phyloP scores from a whole-genome alignment of 1,140 invertebrate genomes.

The Drosophila kanapiae region DNA sequence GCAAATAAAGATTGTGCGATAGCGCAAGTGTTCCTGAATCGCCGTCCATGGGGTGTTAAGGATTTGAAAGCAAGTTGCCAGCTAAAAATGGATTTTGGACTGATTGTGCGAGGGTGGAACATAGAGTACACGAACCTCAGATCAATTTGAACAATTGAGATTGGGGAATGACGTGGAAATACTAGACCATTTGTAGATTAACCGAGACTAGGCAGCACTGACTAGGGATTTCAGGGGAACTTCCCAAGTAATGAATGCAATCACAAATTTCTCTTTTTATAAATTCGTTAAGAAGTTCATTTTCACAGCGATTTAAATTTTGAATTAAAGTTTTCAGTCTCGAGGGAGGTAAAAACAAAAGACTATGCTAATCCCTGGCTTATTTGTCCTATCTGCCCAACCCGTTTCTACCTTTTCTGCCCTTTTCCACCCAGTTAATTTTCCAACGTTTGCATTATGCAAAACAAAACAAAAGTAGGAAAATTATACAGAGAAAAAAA shows the following conservation, averaged over 20 bases:
- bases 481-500: conserved; percentile 54
- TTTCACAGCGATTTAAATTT: conserved; percentile 15
- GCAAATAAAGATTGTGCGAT: conserved; percentile 55
- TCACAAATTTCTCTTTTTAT: not conserved
- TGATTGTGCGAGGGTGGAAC: conserved; percentile 6
- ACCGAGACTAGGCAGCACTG: not conserved
- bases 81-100: conserved; percentile 28
- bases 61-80: conserved; percentile 23
- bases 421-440: conserved; percentile 61
- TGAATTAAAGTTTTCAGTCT: conserved; percentile 10
- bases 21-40: conserved; percentile 10
- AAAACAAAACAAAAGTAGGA: conserved; percentile 59
- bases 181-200: conserved; percentile 20
- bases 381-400: conserved; percentile 36
- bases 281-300: not conserved
- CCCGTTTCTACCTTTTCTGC: conserved; percentile 1
- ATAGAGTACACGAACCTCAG: not conserved
- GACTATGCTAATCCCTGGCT: conserved; percentile 55
- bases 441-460: conserved; percentile 70
- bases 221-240: not conserved
- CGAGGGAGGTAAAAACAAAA: conserved; percentile 19
- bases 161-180: conserved; percentile 12
- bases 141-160: conserved; percentile 27
- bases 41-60: conserved; percentile 27
- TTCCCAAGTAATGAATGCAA: not conserved